phyloP scores from a whole-genome alignment of 1,140 invertebrate species.

The Heliconius nattereri region DNA sequence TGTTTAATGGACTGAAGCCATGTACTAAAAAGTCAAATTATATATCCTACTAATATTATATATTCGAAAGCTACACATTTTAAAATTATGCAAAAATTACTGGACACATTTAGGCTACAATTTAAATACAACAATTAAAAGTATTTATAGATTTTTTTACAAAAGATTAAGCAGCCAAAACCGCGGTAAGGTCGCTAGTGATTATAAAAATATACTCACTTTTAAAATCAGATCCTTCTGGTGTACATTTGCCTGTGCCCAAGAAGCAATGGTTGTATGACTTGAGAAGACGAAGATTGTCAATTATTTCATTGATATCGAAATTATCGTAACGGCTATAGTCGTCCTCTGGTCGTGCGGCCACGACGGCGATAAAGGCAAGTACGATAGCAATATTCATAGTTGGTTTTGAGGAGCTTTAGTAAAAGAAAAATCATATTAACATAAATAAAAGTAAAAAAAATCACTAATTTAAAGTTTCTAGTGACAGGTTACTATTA shows the following conservation, averaged over 20 bases:
- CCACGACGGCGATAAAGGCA: slow-evolving; percentile 43
- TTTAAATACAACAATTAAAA: too few species aligned
- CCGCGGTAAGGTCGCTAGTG: too few species aligned
- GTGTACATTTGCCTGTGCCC: slow-evolving; percentile 84
- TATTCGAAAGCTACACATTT: too few species aligned
- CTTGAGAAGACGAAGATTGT: slow-evolving; percentile 83
- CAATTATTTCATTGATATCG: slow-evolving; percentile 84
- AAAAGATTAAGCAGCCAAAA: too few species aligned
- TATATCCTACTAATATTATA: too few species aligned
- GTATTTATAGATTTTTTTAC: too few species aligned
- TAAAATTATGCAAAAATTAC: too few species aligned
- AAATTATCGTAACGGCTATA: slow-evolving; percentile 81
- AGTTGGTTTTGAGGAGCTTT: not conserved
- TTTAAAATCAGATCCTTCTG: slow-evolving; percentile 86
- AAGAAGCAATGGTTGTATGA: slow-evolving; percentile 85
- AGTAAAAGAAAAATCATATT: not conserved
- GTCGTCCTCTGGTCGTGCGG: slow-evolving; percentile 43
- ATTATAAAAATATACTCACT: slow-evolving; percentile 64
- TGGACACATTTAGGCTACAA: too few species aligned
- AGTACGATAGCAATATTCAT: slow-evolving; percentile 55
- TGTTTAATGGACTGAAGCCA: too few species aligned
- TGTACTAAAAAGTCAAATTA: too few species aligned
- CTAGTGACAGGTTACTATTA: too few species aligned
- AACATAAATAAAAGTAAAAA: not conserved
- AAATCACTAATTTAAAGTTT: too few species aligned